Evolutionary conservation across 2,113 vertebrate genomes (phyloP), one percentile per base, ranked within the genome.

Genomic region (Leptobrachium leishanense): DNA sequence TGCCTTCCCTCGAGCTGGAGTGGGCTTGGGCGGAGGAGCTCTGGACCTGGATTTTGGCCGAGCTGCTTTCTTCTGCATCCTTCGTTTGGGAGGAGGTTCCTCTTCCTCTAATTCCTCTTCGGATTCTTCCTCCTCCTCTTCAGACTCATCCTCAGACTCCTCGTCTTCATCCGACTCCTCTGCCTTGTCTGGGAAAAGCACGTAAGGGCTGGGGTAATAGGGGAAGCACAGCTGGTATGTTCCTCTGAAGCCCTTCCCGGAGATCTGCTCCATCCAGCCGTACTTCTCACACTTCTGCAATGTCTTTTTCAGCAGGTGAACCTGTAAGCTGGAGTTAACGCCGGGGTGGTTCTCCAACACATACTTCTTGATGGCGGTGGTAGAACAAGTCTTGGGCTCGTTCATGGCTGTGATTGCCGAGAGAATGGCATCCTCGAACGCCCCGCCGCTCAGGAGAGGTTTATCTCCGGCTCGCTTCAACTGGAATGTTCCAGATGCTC

Each of bases 211-310:
- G 0, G 97, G 98, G 62, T 99, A 98, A 82, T 94, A 99, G 0
- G 98, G 98, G 84, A 98, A 99, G 40, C 94, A 96, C 66, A 99
- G 95, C 85, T 94, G 95, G 87, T 96, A 99, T 42, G 96, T 97
- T 44, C 98, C 97, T 15, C 93, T 99, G 87, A 99, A 96, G 59
- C 97, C 98, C 74, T 96, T 97, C 41, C 98, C 98, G 12, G 96
- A 97, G 82, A 99, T 98, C 86, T 99, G 97, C 85, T 99, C 96
- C 94, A 99, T 96, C 98, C 98, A 99, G 43, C 98, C 98, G 6
- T 97, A 95, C 72, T 96, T 95, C 93, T 99, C 97, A 81, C 97
- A 99, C 87, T 96, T 97, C 74, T 95, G 95, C 85, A 99, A 87
- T 31, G 96, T 98, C 89, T 95, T 96, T 87, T 96, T 97, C 84